Conservation (phyloP, 2,888 invertebrate species). For the Balanococcus diminutus region DNA sequence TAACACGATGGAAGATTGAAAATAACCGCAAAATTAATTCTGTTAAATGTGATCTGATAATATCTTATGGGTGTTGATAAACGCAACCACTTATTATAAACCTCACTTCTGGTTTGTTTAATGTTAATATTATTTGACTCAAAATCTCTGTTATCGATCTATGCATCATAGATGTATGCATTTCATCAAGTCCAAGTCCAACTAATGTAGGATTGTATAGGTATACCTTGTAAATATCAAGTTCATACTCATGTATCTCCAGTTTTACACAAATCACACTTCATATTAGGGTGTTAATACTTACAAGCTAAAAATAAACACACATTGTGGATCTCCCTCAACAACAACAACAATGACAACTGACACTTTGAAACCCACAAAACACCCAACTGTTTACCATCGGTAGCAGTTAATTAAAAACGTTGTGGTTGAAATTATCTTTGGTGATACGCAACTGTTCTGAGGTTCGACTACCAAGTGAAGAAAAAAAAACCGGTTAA, state of each 20-base stretch:
- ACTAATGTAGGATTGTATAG: no score
- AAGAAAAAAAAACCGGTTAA: constrained; percentile 21
- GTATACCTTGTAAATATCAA: no score
- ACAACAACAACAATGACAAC: neutral
- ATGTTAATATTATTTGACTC: neutral
- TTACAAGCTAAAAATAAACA: neutral
- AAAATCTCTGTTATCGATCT: neutral
- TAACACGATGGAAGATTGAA: neutral
- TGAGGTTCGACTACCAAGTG: neutral
- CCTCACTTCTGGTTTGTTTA: neutral
- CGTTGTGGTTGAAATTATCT: constrained; percentile 13
- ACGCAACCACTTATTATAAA: neutral
- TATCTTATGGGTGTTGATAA: neutral
- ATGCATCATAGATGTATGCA: neutral
- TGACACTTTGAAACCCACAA: neutral
- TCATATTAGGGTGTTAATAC: neutral
- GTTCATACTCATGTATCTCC: no score
- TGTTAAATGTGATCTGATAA: neutral
- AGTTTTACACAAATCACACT: neutral
- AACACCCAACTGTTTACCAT: constrained; percentile 5
- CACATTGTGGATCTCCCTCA: neutral
- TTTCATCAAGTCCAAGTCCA: neutral
- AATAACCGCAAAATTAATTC: neutral
- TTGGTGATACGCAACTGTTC: neutral
- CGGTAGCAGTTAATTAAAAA: constrained; percentile 19